These are phyloP conservation scores for Aspidoscelis tigris DNA, from an alignment of 2,113 vertebrate species.

Conservation along the genomic window DNA sequence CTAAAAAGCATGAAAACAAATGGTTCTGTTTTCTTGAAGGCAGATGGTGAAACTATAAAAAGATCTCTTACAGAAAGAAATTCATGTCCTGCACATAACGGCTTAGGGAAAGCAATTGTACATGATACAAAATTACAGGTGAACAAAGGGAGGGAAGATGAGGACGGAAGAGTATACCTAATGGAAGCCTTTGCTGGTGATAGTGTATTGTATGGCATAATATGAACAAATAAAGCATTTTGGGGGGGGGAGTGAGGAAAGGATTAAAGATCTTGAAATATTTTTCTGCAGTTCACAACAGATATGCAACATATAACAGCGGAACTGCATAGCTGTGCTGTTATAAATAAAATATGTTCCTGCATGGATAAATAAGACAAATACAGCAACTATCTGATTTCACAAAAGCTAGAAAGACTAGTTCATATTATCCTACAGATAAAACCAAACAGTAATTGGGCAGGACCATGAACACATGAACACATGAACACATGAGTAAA, in stretches of 20 bases:
- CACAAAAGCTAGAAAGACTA: not conserved
- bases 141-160: conserved; percentile 6
- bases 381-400: not conserved
- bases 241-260: not conserved
- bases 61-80: conserved; percentile 49
- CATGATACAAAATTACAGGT: conserved; percentile 47
- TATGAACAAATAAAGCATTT: not conserved
- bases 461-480: too few species aligned
- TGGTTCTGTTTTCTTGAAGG: conserved; percentile 17
- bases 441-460: too few species aligned
- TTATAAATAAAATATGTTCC: not conserved
- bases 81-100: conserved; percentile 44
- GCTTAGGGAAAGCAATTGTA: conserved; percentile 47
- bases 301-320: not conserved
- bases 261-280: conserved; percentile 24
- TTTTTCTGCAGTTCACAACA: conserved; percentile 7
- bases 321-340: not conserved
- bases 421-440: not conserved
- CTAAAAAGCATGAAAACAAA: conserved; percentile 56
- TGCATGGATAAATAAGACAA: not conserved
- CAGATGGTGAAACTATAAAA: conserved; percentile 50
- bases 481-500: too few species aligned
- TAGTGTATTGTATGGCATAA: not conserved
- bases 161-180: not conserved
- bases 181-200: not conserved